Conservation (phyloP, 2,888 invertebrate genomes). For the Drosophila melanocephala region DNA sequence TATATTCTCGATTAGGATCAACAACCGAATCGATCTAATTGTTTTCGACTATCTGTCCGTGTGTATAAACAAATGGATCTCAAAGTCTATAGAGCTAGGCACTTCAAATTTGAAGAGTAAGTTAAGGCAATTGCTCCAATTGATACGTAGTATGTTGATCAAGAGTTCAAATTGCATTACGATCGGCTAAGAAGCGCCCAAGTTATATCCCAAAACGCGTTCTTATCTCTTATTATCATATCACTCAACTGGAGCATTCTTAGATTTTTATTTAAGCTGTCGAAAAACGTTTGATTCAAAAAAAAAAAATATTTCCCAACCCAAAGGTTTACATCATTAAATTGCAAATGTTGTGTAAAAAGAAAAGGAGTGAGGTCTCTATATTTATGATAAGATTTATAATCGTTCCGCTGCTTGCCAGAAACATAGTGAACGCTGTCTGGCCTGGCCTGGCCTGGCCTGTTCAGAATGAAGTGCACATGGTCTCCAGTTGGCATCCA, state of each 20-base stretch:
- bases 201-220: not conserved
- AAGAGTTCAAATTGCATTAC: not conserved
- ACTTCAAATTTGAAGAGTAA: not conserved
- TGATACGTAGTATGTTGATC: not conserved
- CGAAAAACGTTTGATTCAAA: not conserved
- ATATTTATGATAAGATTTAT: constrained; percentile 2
- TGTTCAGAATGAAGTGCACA: constrained; percentile 28
- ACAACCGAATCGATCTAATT: too few relatives aligned
- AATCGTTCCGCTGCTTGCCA: not conserved
- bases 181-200: not conserved
- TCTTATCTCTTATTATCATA: not conserved
- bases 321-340: not conserved
- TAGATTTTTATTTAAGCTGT: not conserved
- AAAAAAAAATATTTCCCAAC: not conserved
- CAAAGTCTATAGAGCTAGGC: not conserved
- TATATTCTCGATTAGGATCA: too few relatives aligned
- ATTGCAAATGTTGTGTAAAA: not conserved
- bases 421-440: not conserved
- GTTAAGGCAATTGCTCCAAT: not conserved
- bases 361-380: not conserved
- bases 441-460: not conserved
- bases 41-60: not conserved
- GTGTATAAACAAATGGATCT: not conserved
- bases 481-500: constrained; percentile 39
- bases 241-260: not conserved